Base-by-base conservation (phyloP, 2,888 invertebrate genomes). In the Torymus aiolomorphi region DNA sequence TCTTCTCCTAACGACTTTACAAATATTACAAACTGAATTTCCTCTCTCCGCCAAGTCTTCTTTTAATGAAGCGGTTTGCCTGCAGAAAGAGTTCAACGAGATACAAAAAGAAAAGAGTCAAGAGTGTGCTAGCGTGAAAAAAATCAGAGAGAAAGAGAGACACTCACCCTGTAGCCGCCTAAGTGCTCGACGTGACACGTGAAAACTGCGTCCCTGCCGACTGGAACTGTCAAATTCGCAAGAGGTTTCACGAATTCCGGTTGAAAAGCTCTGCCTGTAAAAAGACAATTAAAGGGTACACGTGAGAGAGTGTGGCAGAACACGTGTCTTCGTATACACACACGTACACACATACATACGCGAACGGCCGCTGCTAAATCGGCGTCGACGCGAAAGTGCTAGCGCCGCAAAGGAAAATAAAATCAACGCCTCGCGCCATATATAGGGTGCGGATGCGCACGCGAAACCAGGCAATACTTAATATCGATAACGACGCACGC, bases 111-210 rank as follows among this genome's bases (percentile, higher is more conserved):
- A n/a, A 51, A n/a, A 49, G 24, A 57, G 11, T 0, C 13, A 54
- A 24, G 20, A 65, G 51, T 24, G 11, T 14, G 42, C 42, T 10
- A 8, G 42, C 8, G 5, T 51, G 49, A 49, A 57, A n/a, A 77
- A 24, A 20, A 24, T n/a, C 20, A 49, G 8, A 62, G 56, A 69
- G 54, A 56, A 54, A 56, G 20, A 71, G 65, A 63, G 65, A n/a
- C n/a, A 93, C 94, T 94, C 92, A 97, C 97, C 92, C 96, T 94
- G 91, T 97, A 97, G 86, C 96, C 96, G 76, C 97, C 97, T 84
- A 97, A 93, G 91, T 96, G 95, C 88, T 95, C 94, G 76, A 97
- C 96, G 88, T 95, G 92, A 91, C 97, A 97, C 88, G 95, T 95
- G 89, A 97, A 96, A 81, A 95, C 95, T 80, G 97, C 97, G 90